Conservation (phyloP, 2,113 vertebrate species). For the Planiliza haematocheilus region DNA sequence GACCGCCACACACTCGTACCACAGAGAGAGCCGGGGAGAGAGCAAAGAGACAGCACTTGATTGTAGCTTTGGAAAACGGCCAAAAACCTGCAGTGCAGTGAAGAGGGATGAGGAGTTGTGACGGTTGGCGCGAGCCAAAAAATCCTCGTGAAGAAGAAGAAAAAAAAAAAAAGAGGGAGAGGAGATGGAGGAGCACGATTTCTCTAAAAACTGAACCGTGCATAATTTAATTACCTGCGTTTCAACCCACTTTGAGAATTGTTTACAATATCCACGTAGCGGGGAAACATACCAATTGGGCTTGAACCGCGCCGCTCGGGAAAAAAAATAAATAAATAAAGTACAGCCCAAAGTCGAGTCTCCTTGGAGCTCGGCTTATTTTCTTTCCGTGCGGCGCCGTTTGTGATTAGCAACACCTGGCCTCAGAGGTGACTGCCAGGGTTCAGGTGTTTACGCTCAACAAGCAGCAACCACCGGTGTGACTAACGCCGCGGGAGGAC, state of each 20-base stretch:
- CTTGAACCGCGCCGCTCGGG: constrained; percentile 9
- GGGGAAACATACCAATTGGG: constrained; percentile 29
- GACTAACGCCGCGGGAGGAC: constrained; percentile 1
- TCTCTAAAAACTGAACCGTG: constrained; percentile 62
- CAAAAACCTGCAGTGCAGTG: constrained; percentile 65
- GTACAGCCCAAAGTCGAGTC: constrained; percentile 14
- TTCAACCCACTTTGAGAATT: constrained; percentile 71
- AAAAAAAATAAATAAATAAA: constrained; percentile 25
- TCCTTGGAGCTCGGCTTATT: constrained; percentile 35
- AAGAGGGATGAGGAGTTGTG: constrained; percentile 63
- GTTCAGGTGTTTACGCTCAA: constrained; percentile 46
- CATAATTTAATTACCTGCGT: constrained; percentile 79
- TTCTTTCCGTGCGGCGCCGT: constrained; percentile 12
- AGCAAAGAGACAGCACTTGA: constrained; percentile 59
- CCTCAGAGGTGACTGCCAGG: constrained; percentile 33
- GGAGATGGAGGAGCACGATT: constrained; percentile 37
- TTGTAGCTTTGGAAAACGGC: constrained; percentile 69
- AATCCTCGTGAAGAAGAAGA: constrained; percentile 23
- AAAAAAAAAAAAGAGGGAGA: neutral
- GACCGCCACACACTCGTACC: constrained; percentile 63
- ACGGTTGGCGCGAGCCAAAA: constrained; percentile 56
- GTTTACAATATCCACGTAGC: constrained; percentile 60
- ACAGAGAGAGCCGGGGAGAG: constrained; percentile 51
- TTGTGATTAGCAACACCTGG: constrained; percentile 49
- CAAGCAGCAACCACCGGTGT: constrained; percentile 3